A percentile compares a stretch with the other conserved stretches of the same genome.
phyloP scores from a whole-genome alignment of 2,888 invertebrate species.

The Lochmaea crataegi region DNA sequence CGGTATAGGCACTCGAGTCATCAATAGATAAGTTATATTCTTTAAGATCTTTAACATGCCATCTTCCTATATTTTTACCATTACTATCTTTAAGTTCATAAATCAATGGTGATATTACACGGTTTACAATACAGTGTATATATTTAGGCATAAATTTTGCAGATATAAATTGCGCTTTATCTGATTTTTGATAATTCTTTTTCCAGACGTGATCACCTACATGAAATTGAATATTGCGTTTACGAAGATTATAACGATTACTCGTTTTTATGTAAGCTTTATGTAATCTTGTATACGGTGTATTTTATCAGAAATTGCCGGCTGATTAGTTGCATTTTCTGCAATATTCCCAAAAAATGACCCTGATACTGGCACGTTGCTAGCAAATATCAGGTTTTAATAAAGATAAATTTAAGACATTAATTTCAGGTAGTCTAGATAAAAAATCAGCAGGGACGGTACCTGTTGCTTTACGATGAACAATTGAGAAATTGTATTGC shows the following conservation, averaged over 20 bases:
- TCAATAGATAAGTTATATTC: constrained; percentile 6
- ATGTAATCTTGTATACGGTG: neutral
- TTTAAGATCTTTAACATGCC: constrained; percentile 7
- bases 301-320: neutral
- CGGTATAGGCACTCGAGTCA: constrained; percentile 1
- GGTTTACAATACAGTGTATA: too few relatives aligned
- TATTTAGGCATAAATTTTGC: neutral
- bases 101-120: neutral
- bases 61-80: constrained; percentile 11
- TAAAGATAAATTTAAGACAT: neutral
- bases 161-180: constrained; percentile 10
- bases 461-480: neutral
- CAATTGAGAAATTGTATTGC: constrained; percentile 3
- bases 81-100: constrained; percentile 8
- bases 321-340: neutral
- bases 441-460: neutral
- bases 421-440: neutral
- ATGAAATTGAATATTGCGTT: constrained; percentile 6
- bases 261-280: neutral
- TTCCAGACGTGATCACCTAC: constrained; percentile 13
- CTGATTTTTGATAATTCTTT: constrained; percentile 10
- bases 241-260: constrained; percentile 8
- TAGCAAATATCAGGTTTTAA: neutral
- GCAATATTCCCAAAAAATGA: neutral
- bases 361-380: neutral